Evolutionary conservation across 2,113 vertebrate species (phyloP), one percentile per base, ranked within the genome.

Genomic region (Baryphthengus martii): DNA sequence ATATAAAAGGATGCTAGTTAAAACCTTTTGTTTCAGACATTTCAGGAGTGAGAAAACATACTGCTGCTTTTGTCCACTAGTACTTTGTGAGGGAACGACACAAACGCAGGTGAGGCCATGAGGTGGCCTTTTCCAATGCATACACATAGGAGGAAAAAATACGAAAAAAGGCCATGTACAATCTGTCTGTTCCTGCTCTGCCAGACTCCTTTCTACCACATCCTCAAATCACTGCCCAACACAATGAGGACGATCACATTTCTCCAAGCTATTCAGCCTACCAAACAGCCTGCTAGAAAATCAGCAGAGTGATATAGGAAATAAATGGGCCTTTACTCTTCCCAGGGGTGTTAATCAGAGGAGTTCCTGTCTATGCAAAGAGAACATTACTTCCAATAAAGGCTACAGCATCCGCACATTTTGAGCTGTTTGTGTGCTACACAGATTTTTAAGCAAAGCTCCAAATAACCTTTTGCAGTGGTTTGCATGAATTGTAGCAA

Each of bases 181-280:
- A 20, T n/a, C 33, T 0, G 0, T 29, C 45, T 93, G 53, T 21
- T 53, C 50, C 17, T 1, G 2, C 58, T 50, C 17, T 62, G 26
- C 28, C 12, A 67, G 71, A 62, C 35, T 90, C n/a, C 53, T 73
- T 89, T 88, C 75, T 74, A 66, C 50, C 19, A 79, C 28, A 53
- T 79, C 45, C 45, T 76, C 53, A 79, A 90, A 73, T 85, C 67
- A 56, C 28, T 89, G 37, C 33, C 31, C 33, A 67, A 19, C 2
- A 12, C 56, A 95, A 17, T 2, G 21, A 75, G n/a, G 68, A 37
- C 1, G 2, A 83, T 16, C 29, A 62, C 28, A 39, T 45, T 85
- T 56, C 77, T 70, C 37, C 40, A 79, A 40, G 67, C 53, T 82
- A 20, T 33, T 76, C 70, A 61, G 28, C 16, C n/a, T 44, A 40